Base-by-base conservation (phyloP, 2,797 vertebrate genomes). In the Scleropages formosus region DNA sequence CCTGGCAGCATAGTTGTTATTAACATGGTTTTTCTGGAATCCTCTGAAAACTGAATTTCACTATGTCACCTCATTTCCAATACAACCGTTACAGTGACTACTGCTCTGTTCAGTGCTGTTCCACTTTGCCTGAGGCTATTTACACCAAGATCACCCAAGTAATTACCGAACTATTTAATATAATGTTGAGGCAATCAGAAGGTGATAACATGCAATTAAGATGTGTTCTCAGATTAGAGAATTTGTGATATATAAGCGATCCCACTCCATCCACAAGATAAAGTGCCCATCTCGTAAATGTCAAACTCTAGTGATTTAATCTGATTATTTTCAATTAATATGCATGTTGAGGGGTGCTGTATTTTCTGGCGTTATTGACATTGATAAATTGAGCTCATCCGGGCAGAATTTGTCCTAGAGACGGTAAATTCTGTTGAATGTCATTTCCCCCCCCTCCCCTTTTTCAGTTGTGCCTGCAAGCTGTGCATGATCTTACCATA, bases 291-390 rank as follows among this genome's bases (percentile, higher is more conserved):
- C 91, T 96, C 87, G 91, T 76, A 93, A 95, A 98, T 95, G 97
- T 98, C 97, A 98, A 93, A 94, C 93, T 93, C 90, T 91, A 91
- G 92, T 93, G 90, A 94, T 93, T 95, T 96, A 95, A 98, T 98
- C 95, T 95, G 94, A 95, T 97, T 97, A 96, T 96, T 97, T 98
- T 97, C 96, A 96, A 98, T 98, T 97, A 98, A 98, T 98, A 98
- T 98, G 95, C 94, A 96, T 95, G 95, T 94, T 90, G 93, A 90
- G 91, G 92, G 88, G 90, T 81, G 86, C 89, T 87, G 91, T 93
- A 89, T 93, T 95, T 91, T 91, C 93, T 87, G 82, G 90, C 80
- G 85, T 93, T 95, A 95, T 94, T 95, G 96, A 96, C 95, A 89
- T 93, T 98, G 96, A 99, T 95, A 93, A 96, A 98, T 96, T 95